These are phyloP conservation scores for Platypus cylindrus DNA, from an alignment of 2,888 invertebrate species.

Conservation along the genomic window DNA sequence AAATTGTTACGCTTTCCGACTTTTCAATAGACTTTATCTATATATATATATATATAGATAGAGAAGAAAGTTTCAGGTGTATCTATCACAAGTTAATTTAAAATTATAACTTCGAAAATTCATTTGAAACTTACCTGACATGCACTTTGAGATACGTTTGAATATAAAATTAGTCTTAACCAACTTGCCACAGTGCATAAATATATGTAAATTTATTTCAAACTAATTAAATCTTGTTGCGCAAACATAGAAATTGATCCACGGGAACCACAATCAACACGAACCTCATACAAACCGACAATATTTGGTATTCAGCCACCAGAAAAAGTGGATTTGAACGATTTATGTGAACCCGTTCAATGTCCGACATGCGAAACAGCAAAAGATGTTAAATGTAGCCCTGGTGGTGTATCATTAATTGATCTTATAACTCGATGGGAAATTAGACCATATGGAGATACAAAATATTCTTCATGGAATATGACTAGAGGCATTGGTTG, in stretches of 20 bases:
- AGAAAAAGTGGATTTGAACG: constrained; percentile 40
- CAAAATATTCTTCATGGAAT: constrained; percentile 45
- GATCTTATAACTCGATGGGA: constrained; percentile 43
- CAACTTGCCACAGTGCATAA: too few relatives aligned
- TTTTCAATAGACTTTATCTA: too few relatives aligned
- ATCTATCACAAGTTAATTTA: too few relatives aligned
- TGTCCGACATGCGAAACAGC: constrained; percentile 50
- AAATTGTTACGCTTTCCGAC: constrained; percentile 22
- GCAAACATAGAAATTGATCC: constrained; percentile 41
- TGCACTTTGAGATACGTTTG: too few relatives aligned
- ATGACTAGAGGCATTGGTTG: constrained; percentile 40
- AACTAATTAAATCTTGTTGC: too few relatives aligned
- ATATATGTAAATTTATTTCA: too few relatives aligned
- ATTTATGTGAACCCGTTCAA: constrained; percentile 46
- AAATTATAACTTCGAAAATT: too few relatives aligned
- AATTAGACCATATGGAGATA: constrained; percentile 44
- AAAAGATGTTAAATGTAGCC: constrained; percentile 44
- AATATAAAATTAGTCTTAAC: too few relatives aligned
- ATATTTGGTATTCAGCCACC: constrained; percentile 51
- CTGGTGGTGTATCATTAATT: constrained; percentile 43
- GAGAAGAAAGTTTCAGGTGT: too few relatives aligned
- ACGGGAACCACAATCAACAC: constrained; percentile 28
- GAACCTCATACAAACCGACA: constrained; percentile 24
- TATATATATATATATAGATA: too few relatives aligned
- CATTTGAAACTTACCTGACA: too few relatives aligned